These are phyloP conservation scores for Caenorhabditis auriculariae DNA, from an alignment of 2,888 invertebrate genomes.

Conservation along the genomic window DNA sequence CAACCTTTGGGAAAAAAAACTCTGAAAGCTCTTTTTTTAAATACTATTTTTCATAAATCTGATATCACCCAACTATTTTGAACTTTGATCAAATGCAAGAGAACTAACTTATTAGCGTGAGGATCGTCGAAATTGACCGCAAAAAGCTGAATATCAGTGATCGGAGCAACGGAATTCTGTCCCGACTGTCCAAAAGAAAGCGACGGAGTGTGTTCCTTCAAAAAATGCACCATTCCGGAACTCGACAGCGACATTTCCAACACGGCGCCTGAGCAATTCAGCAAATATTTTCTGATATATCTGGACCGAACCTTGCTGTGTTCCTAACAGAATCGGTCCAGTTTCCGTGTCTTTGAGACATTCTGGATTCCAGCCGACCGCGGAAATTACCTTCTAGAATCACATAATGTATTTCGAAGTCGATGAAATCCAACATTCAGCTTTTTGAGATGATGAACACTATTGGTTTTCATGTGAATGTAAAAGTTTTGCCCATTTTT, in stretches of 20 bases:
- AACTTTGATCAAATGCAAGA: too few relatives aligned
- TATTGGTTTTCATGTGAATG: constrained; percentile 36
- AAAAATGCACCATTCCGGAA: constrained; percentile 29
- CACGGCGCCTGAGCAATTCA: constrained; percentile 4
- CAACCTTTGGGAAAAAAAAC: too few relatives aligned
- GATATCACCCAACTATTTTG: too few relatives aligned
- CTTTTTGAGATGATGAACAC: constrained; percentile 37
- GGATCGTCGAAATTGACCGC: constrained; percentile 29
- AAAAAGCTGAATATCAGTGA: constrained; percentile 43
- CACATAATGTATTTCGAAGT: neutral
- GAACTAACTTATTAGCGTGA: too few relatives aligned
- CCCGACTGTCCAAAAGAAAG: constrained; percentile 2
- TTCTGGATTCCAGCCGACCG: constrained; percentile 60
- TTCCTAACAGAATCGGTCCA: constrained; percentile 57
- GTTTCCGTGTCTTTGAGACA: constrained; percentile 50
- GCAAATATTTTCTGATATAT: neutral
- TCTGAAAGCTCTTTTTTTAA: too few relatives aligned
- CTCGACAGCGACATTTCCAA: constrained; percentile 32
- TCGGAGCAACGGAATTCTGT: constrained; percentile 1
- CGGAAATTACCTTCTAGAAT: constrained; percentile 46
- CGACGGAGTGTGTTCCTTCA: constrained; percentile 38
- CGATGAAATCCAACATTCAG: constrained; percentile 27
- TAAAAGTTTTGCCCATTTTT: constrained; percentile 56
- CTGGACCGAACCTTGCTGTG: constrained; percentile 36
- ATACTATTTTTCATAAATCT: too few relatives aligned